Base-by-base conservation (phyloP, 1,140 invertebrate genomes). In the Macrostomum lignano region DNA sequence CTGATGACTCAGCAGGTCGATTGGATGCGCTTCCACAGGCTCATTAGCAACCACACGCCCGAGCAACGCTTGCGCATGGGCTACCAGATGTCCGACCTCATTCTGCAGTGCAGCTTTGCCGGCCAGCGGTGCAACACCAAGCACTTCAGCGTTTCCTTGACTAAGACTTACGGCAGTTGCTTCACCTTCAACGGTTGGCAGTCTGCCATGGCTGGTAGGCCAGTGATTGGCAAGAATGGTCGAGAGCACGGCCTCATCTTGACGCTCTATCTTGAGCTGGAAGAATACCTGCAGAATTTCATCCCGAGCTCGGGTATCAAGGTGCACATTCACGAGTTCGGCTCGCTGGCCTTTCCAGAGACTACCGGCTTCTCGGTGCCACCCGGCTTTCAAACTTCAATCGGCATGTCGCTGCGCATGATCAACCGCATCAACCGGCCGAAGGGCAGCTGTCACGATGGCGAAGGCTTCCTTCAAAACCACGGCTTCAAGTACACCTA, bases 341-440 rank as follows among this genome's bases (percentile, higher is more conserved):
- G 46, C 10, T 36, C 40, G 2, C 42, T 46, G 28, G 55, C 57
- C 0, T 51, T 58, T 24, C 53, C 56, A 0, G 54, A 56, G 35
- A 50, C 54, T 21, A 43, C 52, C 14, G 58, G 57, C 0, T 40
- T 59, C 17, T 48, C 48, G 17, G 40, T 58, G 2, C 35, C 47
- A 3, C 52, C 56, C 0, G 54, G 49, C 4, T 37, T 36, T 17
- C 40, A 45, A 21, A 51, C 50, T 7, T 51, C 48, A 6, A 40
- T 58, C 19, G 26, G 26, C 5, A 28, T 28, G 19, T n/a, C n/a
- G n/a, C n/a, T n/a, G n/a, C n/a, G n/a, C n/a, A n/a, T n/a, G n/a
- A n/a, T n/a, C n/a, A n/a, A n/a, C n/a, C n/a, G n/a, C n/a, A n/a
- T n/a, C n/a, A n/a, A n/a, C n/a, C n/a, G n/a, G n/a, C n/a, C n/a